A percentile compares a stretch with the other conserved stretches of the same genome.
Conservation (phyloP, 2,888 invertebrate species). For the Gastracanthus pulcherrimus region DNA sequence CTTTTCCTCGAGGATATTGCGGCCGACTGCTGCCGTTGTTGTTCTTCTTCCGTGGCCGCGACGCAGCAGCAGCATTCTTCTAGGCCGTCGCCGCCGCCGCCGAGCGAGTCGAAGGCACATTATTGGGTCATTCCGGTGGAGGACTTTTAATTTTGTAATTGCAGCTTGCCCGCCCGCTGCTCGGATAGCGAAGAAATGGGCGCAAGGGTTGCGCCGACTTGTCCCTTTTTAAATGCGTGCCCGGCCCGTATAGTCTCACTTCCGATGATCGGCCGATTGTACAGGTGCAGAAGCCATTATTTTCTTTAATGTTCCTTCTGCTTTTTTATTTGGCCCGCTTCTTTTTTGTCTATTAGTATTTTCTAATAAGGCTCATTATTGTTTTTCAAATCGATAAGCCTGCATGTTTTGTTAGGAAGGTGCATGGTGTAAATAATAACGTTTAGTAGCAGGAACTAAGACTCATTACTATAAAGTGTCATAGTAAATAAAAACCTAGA, state of each 20-base stretch:
- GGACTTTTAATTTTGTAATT: constrained; percentile 66
- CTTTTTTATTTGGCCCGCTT: not conserved
- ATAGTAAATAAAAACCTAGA: too few species aligned
- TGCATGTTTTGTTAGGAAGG: not conserved
- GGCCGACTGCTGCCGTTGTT: constrained; percentile 63
- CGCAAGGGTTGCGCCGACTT: not conserved
- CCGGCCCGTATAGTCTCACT: not conserved
- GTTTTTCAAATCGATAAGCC: too few species aligned
- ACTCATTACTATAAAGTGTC: too few species aligned
- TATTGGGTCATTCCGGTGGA: constrained; percentile 42
- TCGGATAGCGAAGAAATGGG: not conserved
- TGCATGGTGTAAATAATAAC: too few species aligned
- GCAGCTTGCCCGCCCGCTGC: constrained; percentile 54
- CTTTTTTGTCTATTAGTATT: not conserved
- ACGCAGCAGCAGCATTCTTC: not conserved
- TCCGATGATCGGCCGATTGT: not conserved
- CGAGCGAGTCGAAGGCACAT: constrained; percentile 1
- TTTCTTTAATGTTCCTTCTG: not conserved
- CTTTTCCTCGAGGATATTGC: constrained; percentile 65
- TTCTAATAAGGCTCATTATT: too few species aligned
- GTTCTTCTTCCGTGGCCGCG: not conserved
- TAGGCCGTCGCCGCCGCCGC: not conserved
- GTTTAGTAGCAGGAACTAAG: too few species aligned
- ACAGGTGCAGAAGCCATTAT: constrained; percentile 29
- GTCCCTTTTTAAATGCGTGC: not conserved